phyloP scores from a whole-genome alignment of 2,113 vertebrate species.

The Neotragus pygmaeus region DNA sequence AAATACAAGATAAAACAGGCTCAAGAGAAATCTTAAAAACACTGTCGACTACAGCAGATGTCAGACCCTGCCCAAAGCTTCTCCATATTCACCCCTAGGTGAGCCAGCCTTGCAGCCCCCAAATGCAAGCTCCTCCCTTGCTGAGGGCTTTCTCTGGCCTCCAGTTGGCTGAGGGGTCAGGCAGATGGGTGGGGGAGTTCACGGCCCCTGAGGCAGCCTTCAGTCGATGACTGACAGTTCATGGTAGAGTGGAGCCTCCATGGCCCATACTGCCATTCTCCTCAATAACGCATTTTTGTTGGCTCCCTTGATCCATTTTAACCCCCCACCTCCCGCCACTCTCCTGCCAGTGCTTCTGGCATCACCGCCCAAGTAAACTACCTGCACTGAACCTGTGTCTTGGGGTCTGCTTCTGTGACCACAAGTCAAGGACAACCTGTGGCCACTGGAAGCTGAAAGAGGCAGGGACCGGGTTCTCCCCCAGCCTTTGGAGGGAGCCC shows the following conservation, averaged over 20 bases:
- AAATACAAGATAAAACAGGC: conserved; percentile 55
- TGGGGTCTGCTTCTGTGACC: background rate
- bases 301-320: background rate
- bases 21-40: background rate
- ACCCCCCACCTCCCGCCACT: background rate
- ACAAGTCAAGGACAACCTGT: background rate
- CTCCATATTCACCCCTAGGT: background rate
- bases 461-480: background rate
- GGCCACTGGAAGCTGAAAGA: background rate
- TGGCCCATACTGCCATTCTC: background rate
- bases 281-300: background rate
- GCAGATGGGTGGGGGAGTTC: background rate
- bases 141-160: background rate
- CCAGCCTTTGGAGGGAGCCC: background rate
- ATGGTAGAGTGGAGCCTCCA: no score
- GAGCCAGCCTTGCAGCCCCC: background rate
- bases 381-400: background rate
- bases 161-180: background rate
- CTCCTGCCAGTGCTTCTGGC: background rate
- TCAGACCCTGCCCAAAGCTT: background rate
- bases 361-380: background rate
- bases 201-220: background rate
- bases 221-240: no score
- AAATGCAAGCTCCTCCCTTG: background rate
- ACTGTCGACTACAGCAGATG: background rate